Conservation (phyloP, 2,888 invertebrate genomes). For the Opisthograptis luteolata region DNA sequence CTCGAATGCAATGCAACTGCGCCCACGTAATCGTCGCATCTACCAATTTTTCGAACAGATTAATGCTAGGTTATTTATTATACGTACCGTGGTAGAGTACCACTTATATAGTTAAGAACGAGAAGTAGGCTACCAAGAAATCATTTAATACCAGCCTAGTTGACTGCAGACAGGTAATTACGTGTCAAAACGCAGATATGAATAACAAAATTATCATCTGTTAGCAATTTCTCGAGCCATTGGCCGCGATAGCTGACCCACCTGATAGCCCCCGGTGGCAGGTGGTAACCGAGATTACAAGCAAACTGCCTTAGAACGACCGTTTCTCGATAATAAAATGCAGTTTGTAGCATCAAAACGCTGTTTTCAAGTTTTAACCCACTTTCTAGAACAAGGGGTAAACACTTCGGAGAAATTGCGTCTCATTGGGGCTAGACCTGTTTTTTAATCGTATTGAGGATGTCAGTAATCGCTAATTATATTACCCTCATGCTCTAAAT, state of each 20-base stretch:
- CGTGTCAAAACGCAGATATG: constrained; percentile 39
- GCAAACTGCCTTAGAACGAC: constrained; percentile 47
- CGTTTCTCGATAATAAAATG: constrained; percentile 47
- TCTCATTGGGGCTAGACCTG: not conserved
- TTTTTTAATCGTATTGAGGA: constrained; percentile 8
- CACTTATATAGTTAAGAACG: not conserved
- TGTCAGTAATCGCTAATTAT: not conserved
- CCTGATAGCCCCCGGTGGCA: constrained; percentile 60
- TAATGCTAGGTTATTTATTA: not conserved
- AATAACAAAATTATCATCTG: constrained; percentile 43
- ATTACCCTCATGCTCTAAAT: not conserved
- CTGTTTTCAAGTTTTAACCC: constrained; percentile 17
- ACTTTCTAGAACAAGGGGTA: constrained; percentile 17
- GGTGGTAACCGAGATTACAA: constrained; percentile 60
- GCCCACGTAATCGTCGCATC: not conserved
- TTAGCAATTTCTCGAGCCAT: constrained; percentile 62
- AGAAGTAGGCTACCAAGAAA: constrained; percentile 12
- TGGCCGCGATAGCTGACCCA: constrained; percentile 66
- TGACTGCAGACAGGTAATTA: constrained; percentile 35
- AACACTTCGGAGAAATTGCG: constrained; percentile 20
- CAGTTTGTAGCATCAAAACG: constrained; percentile 39
- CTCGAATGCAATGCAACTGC: no score
- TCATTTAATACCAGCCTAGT: constrained; percentile 17
- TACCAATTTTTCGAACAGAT: not conserved
- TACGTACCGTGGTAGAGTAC: not conserved